Evolutionary conservation across 2,888 invertebrate species (phyloP).

Genomic region (Sisyra nigra): DNA sequence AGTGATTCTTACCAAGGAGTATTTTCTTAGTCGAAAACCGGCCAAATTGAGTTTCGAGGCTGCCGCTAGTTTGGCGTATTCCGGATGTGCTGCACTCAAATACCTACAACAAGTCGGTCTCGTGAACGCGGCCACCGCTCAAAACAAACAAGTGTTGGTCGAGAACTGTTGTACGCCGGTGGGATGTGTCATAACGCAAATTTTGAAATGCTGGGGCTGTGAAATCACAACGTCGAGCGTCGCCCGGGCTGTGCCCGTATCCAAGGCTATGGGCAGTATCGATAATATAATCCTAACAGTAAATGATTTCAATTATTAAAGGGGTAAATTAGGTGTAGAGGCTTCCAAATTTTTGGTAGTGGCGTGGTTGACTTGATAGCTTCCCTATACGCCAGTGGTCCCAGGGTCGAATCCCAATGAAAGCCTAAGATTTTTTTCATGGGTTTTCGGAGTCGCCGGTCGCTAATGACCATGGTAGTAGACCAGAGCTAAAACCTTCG

Average conservation of each 20-base stretch:
- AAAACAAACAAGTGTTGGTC: constrained; percentile 23
- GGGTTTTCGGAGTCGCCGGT: too few relatives aligned
- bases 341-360: too few relatives aligned
- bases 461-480: too few relatives aligned
- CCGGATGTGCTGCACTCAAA: constrained; percentile 37
- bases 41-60: constrained; percentile 38
- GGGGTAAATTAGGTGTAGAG: too few relatives aligned
- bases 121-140: constrained; percentile 27
- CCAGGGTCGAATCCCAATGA: too few relatives aligned
- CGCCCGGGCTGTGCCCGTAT: constrained; percentile 33
- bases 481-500: too few relatives aligned
- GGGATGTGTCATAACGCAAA: constrained; percentile 39
- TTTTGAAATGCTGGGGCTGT: constrained; percentile 38
- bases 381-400: constrained; percentile 7
- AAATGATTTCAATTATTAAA: too few relatives aligned
- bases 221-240: constrained; percentile 35
- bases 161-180: constrained; percentile 39
- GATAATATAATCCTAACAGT: constrained; percentile 28
- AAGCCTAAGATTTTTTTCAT: too few relatives aligned
- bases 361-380: constrained; percentile 11
- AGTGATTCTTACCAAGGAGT: constrained; percentile 34
- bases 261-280: constrained; percentile 35
- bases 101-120: constrained; percentile 31
- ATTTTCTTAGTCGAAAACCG: constrained; percentile 34
- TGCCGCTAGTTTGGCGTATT: constrained; percentile 41